A percentile compares a stretch with the other conserved stretches of the same genome.
phyloP scores from a whole-genome alignment of 2,113 vertebrate genomes.

The Pseudolaguvia tuberculata region DNA sequence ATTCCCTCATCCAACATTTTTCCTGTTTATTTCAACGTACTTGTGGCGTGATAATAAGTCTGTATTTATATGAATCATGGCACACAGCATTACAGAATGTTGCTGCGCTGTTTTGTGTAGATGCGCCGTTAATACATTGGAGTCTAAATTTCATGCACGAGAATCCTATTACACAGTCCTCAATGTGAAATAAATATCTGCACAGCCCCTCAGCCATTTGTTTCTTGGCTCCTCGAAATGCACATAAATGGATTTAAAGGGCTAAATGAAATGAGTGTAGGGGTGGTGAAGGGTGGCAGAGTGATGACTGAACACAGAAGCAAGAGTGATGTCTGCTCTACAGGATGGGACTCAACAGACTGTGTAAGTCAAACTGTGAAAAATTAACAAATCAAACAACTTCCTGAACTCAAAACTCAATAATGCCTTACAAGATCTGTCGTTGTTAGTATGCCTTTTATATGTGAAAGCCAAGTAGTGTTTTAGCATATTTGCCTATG shows the following conservation, averaged over 20 bases:
- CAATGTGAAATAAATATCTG: conserved; percentile 61
- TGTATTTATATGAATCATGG: conserved; percentile 55
- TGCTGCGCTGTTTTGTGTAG: conserved; percentile 41
- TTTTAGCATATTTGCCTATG: too few relatives aligned
- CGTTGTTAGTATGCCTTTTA: neutral
- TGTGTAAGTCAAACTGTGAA: conserved; percentile 51
- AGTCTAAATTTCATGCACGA: conserved; percentile 63
- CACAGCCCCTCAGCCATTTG: conserved; percentile 54
- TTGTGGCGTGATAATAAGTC: conserved; percentile 57
- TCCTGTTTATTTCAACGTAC: conserved; percentile 58
- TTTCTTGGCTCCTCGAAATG: conserved; percentile 38
- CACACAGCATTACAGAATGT: conserved; percentile 40
- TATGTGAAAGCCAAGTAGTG: neutral
- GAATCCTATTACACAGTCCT: conserved; percentile 56
- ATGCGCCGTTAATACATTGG: conserved; percentile 55
- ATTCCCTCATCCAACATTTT: conserved; percentile 41
- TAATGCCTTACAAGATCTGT: neutral
- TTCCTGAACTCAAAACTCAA: conserved; percentile 33
- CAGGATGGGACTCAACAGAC: conserved; percentile 45
- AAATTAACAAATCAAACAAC: conserved; percentile 50
- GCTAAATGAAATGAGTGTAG: conserved; percentile 54
- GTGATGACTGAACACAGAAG: conserved; percentile 32
- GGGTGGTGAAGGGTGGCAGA: conserved; percentile 28
- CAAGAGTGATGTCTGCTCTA: conserved; percentile 29
- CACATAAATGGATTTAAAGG: conserved; percentile 50